Conservation (phyloP, 2,888 invertebrate species). For the Limnephilus marmoratus region DNA sequence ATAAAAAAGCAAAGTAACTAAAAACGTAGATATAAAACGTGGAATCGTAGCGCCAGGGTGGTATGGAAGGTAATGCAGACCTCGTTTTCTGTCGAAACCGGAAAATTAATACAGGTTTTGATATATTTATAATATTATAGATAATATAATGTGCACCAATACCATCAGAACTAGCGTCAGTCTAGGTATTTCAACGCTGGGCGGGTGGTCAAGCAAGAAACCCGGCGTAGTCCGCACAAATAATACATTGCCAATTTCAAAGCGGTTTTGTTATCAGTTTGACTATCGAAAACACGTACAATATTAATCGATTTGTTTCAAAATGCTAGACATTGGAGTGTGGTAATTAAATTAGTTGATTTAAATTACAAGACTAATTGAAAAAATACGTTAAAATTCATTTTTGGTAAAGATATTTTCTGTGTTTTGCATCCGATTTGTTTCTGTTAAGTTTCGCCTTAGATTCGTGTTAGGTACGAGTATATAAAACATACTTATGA, state of each 20-base stretch:
- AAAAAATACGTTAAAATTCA: not conserved
- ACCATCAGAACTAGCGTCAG: not conserved
- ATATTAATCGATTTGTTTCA: not conserved
- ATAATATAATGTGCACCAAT: too few species aligned
- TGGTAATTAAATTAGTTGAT: not conserved
- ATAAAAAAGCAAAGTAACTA: not conserved
- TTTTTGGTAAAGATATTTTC: not conserved
- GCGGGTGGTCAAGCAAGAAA: not conserved
- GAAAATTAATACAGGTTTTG: not conserved
- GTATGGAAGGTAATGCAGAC: not conserved
- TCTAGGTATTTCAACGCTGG: not conserved
- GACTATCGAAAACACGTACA: not conserved
- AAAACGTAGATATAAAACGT: not conserved
- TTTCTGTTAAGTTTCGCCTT: not conserved
- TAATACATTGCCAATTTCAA: not conserved
- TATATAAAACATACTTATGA: too few species aligned
- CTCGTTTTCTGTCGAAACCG: too few species aligned
- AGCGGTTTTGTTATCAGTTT: not conserved
- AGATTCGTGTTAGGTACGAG: not conserved
- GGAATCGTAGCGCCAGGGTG: not conserved
- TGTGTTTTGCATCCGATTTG: not conserved
- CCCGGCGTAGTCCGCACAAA: not conserved
- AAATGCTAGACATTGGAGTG: not conserved
- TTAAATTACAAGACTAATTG: not conserved
- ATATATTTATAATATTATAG: too few species aligned